Percentiles rank a stretch among this genome's conserved stretches.
These are phyloP conservation scores for Morelia viridis DNA, from an alignment of 2,797 vertebrate genomes.

Conservation along the genomic window DNA sequence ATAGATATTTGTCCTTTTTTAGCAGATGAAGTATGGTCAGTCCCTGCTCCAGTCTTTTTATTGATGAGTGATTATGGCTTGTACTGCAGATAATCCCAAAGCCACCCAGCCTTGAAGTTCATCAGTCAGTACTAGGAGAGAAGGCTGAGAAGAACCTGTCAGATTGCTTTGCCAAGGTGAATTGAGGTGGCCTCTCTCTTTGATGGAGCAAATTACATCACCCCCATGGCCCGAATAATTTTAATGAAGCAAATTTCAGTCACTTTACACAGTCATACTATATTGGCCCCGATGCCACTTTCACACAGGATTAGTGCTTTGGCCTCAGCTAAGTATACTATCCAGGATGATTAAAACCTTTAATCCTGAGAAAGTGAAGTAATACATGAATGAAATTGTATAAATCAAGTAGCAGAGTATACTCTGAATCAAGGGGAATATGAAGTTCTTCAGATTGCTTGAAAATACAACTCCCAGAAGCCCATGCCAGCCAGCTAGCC, in stretches of 20 bases:
- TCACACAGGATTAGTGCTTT: neutral
- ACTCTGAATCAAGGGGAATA: neutral
- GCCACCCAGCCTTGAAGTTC: neutral
- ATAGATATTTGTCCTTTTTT: neutral
- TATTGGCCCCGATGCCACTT: neutral
- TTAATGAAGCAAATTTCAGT: neutral
- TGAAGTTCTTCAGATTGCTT: neutral
- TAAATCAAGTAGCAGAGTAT: neutral
- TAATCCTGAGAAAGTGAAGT: neutral
- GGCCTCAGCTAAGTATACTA: neutral
- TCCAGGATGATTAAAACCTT: neutral
- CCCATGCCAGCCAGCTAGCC: neutral
- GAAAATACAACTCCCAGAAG: neutral
- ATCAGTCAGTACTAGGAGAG: neutral
- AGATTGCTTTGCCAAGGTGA: neutral
- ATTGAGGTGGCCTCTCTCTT: neutral
- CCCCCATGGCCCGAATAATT: neutral
- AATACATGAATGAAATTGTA: neutral
- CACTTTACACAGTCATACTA: neutral
- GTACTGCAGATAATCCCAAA: neutral
- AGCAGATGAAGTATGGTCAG: neutral
- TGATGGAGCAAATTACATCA: neutral
- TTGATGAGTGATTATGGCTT: neutral
- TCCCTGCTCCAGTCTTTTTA: neutral
- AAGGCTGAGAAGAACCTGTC: neutral